These are phyloP conservation scores for Zophobas morio DNA, from an alignment of 1,140 invertebrate genomes.

Conservation along the genomic window DNA sequence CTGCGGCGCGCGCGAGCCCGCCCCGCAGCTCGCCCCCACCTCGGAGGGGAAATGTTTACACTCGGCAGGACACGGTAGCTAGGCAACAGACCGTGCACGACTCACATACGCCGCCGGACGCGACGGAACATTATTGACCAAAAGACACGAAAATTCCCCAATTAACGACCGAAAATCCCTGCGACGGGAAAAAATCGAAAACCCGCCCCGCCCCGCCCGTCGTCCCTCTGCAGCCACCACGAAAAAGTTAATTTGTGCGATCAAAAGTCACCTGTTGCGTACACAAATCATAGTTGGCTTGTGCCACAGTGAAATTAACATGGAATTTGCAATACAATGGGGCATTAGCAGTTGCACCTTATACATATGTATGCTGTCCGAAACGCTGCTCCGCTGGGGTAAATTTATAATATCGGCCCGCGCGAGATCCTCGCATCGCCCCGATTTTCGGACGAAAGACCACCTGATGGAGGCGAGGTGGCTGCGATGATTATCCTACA, in stretches of 20 bases:
- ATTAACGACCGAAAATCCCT: constrained; percentile 16
- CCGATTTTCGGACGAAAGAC: constrained; percentile 10
- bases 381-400: constrained; percentile 49
- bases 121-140: constrained; percentile 32
- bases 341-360: constrained; percentile 64
- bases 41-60: constrained; percentile 68
- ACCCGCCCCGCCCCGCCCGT: neutral
- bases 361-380: constrained; percentile 65
- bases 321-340: constrained; percentile 67
- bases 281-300: constrained; percentile 62
- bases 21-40: constrained; percentile 60
- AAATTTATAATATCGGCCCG: constrained; percentile 46
- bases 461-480: constrained; percentile 13
- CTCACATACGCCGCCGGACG: constrained; percentile 58
- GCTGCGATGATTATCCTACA: neutral
- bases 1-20: constrained; percentile 64
- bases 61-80: constrained; percentile 66
- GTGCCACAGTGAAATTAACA: constrained; percentile 64
- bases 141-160: constrained; percentile 20
- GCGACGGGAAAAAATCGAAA: neutral
- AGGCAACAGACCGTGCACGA: constrained; percentile 65
- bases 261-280: constrained; percentile 63
- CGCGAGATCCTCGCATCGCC: neutral
- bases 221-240: neutral
- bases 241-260: constrained; percentile 18